Evolutionary conservation across 1,140 invertebrate genomes (phyloP).

Genomic region (Drosophila sucinea): DNA sequence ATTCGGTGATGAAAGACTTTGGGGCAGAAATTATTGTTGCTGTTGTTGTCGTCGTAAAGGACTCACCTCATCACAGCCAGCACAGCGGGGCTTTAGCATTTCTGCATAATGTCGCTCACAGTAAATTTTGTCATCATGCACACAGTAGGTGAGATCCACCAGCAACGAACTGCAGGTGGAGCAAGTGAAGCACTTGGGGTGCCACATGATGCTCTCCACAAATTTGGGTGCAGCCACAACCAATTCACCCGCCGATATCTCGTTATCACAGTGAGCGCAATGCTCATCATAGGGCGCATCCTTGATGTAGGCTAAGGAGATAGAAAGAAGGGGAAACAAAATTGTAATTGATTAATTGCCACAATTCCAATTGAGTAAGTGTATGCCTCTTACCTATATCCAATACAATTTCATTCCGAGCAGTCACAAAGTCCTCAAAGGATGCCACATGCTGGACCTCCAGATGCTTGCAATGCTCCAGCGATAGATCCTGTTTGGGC

Average conservation of each 20-base stretch:
- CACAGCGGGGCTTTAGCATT: slow-evolving; percentile 94
- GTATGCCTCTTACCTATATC: slow-evolving; percentile 90
- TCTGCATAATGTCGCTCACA: slow-evolving; percentile 98
- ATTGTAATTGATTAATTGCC: too few species aligned
- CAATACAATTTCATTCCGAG: slow-evolving; percentile 96
- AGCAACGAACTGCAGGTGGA: slow-evolving; percentile 92
- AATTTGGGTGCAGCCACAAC: slow-evolving; percentile 84
- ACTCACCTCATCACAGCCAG: slow-evolving; percentile 96
- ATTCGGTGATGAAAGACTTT: slow-evolving; percentile 11
- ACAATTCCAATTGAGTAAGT: too few species aligned
- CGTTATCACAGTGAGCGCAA: slow-evolving; percentile 84
- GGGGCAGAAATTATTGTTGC: too few species aligned
- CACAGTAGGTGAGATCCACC: slow-evolving; percentile 96
- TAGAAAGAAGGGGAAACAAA: neutral
- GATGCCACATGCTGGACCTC: slow-evolving; percentile 89
- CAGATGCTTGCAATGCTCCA: slow-evolving; percentile 94
- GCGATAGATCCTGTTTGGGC: slow-evolving; percentile 96
- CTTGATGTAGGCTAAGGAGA: slow-evolving; percentile 72
- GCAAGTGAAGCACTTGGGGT: slow-evolving; percentile 95
- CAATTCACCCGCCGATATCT: slow-evolving; percentile 84
- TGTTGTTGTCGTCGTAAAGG: neutral
- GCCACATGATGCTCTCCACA: slow-evolving; percentile 88
- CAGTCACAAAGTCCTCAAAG: slow-evolving; percentile 95
- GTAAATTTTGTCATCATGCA: slow-evolving; percentile 92
- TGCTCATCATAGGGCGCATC: slow-evolving; percentile 81